phyloP scores from a whole-genome alignment of 1,140 invertebrate genomes.

The Penaeus chinensis region DNA sequence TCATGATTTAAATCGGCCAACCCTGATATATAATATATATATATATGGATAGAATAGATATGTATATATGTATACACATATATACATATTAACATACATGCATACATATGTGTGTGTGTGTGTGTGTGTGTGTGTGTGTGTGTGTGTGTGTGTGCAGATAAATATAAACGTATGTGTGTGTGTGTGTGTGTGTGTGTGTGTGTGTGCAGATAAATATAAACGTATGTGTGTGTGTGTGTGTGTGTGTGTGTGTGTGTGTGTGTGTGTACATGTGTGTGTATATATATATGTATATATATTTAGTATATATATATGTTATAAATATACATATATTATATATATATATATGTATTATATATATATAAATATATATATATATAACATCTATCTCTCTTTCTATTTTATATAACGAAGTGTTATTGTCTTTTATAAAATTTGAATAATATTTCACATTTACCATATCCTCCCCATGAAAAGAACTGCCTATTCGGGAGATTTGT shows the following conservation, averaged over 20 bases:
- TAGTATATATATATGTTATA: conserved; percentile 4
- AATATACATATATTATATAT: not conserved
- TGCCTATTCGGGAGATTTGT: no score
- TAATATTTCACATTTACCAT: no score
- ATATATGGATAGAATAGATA: not conserved
- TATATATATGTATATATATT: not conserved
- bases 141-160: not conserved
- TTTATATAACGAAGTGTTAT: no score
- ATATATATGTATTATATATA: not conserved
- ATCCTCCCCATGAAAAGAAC: no score
- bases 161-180: not conserved
- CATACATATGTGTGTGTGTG: not conserved
- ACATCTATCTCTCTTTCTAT: no score
- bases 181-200: not conserved
- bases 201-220: not conserved
- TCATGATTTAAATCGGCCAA: no score
- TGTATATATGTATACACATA: conserved; percentile 12
- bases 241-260: no score
- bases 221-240: no score
- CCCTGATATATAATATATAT: conserved; percentile 12
- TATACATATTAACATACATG: not conserved
- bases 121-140: not conserved
- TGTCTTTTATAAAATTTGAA: no score
- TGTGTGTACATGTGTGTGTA: not conserved
- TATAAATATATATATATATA: conserved; percentile 12